These are phyloP conservation scores for Poeciliopsis gracilis DNA, from an alignment of 2,797 vertebrate species.

Conservation along the genomic window DNA sequence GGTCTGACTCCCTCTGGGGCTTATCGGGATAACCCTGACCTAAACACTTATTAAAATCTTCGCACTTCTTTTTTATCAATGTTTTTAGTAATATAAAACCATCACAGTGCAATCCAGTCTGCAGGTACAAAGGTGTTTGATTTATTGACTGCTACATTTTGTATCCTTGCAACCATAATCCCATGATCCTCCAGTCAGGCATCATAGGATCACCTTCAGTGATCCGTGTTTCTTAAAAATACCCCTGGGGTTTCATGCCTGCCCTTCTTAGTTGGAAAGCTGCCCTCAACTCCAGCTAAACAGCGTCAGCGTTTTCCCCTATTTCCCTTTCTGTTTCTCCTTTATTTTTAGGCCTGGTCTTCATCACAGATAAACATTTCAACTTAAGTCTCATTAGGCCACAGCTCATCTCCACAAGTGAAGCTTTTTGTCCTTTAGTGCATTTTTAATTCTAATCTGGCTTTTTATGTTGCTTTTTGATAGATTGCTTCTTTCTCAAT, in stretches of 20 bases:
- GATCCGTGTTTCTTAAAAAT: too few relatives aligned
- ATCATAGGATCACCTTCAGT: too few relatives aligned
- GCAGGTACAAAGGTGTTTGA: neutral
- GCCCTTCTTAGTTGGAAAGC: neutral
- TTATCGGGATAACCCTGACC: neutral
- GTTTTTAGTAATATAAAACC: neutral
- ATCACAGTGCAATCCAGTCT: neutral
- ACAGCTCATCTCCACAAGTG: neutral
- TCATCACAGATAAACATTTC: neutral
- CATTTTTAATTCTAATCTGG: neutral
- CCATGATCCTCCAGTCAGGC: neutral
- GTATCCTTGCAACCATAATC: neutral
- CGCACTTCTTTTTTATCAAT: too few relatives aligned
- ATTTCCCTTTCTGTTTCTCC: neutral
- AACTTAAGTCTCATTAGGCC: neutral
- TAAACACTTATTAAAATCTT: neutral
- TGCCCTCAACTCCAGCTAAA: neutral
- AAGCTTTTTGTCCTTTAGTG: neutral
- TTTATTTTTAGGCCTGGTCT: neutral
- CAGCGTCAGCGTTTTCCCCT: neutral
- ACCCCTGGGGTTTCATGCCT: too few relatives aligned
- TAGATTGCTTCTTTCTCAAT: neutral
- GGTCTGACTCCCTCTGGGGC: neutral
- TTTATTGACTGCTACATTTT: neutral
- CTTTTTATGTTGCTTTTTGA: neutral